Evolutionary conservation across 1,140 invertebrate species (phyloP), one percentile per base, ranked within the genome.

Genomic region (Psilanteris sp.): DNA sequence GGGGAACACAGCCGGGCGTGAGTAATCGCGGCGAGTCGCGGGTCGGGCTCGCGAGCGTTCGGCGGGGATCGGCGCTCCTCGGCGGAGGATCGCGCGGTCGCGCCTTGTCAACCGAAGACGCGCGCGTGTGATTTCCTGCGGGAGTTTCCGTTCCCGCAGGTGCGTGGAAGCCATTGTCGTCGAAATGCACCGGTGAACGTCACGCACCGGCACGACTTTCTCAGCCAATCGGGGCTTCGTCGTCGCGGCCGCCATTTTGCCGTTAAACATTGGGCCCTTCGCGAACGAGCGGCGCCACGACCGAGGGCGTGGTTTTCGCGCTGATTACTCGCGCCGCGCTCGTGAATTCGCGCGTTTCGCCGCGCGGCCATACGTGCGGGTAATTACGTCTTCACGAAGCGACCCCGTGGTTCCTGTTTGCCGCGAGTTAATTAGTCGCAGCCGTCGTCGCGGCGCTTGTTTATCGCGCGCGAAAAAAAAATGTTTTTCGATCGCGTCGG

Each of bases 221-320:
- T 77, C 50, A 62, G 14, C 79, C 81, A 82, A 83, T 82, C 79
- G 36, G 46, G 39, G 8, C 36, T 5, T n/a, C 26, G 36, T 9
- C 22, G 6, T 43, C 6, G 13, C 8, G 1, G 61, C 55, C 71
- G 78, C 82, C 78, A 73, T 81, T 75, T 78, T 79, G 50, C 46
- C 16, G 18, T 34, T 6, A 71, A 31, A 64, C 55, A 41, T 41
- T 14, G 32, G 43, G 24, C 41, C 43, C n/a, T 57, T 43, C 18
- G 36, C 15, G 37, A 54, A 8, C 48, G 39, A 55, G 43, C 14
- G 34, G 31, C 36, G 44, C 22, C 41, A 26, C 31, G 52, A 61
- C 44, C 10, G 57, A 66, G 79, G 80, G 80, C 80, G 80, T 81
- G 80, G 77, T 73, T 66, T 59, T 54, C 44, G 24, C 10, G 41